Percentiles rank a stretch among this genome's conserved stretches.
phyloP scores from a whole-genome alignment of 1,140 invertebrate species.

The Mactra quadrangularis region DNA sequence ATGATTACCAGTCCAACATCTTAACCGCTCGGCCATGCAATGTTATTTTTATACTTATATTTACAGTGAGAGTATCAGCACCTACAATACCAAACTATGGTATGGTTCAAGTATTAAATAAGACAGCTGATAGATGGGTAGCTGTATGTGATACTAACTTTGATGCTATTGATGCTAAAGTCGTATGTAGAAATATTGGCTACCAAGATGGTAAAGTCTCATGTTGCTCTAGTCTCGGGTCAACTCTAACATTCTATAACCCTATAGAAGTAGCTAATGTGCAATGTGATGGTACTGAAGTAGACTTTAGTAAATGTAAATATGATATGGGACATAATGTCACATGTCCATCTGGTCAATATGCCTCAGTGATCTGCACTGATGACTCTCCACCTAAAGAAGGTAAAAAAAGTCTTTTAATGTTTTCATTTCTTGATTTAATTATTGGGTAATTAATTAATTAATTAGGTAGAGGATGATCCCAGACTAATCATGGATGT shows the following conservation, averaged over 20 bases:
- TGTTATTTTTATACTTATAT: constrained; percentile 1
- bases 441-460: too few relatives aligned
- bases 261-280: constrained; percentile 64
- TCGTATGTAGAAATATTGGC: constrained; percentile 90
- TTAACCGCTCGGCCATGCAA: too few relatives aligned
- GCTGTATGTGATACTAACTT: constrained; percentile 69
- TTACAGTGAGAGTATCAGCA: constrained; percentile 68
- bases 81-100: constrained; percentile 65
- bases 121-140: constrained; percentile 63
- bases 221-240: constrained; percentile 72
- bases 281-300: constrained; percentile 64
- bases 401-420: constrained; percentile 44
- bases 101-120: constrained; percentile 68
- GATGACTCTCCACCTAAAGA: constrained; percentile 49
- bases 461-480: too few relatives aligned
- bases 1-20: too few relatives aligned
- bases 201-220: constrained; percentile 72
- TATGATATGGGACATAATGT: constrained; percentile 41
- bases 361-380: constrained; percentile 71
- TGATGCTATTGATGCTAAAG: constrained; percentile 84
- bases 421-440: too few relatives aligned
- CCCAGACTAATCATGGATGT: too few relatives aligned
- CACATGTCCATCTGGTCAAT: constrained; percentile 66
- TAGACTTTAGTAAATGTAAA: constrained; percentile 87
- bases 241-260: constrained; percentile 32